phyloP scores from a whole-genome alignment of 1,140 invertebrate genomes.

The Cyrtorhinus lividipennis region DNA sequence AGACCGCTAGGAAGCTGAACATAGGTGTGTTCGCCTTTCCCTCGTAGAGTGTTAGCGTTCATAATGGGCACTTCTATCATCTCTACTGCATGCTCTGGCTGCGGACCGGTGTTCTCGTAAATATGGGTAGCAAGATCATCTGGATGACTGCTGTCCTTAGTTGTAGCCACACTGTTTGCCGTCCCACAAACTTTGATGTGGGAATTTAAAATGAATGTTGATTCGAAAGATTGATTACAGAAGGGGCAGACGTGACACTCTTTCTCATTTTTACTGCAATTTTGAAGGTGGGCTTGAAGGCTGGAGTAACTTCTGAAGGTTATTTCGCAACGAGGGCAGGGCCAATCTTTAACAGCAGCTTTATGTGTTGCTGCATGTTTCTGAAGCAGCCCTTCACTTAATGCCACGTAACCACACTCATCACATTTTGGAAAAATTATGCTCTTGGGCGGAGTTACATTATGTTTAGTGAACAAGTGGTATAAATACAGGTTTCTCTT shows the following conservation, averaged over 20 bases:
- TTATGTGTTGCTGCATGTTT: slow-evolving; percentile 37
- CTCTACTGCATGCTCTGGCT: slow-evolving; percentile 12
- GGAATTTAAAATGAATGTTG: slow-evolving; percentile 45
- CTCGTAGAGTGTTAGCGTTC: neutral
- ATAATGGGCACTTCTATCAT: slow-evolving; percentile 22
- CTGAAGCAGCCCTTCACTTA: slow-evolving; percentile 47
- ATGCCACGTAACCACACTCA: slow-evolving; percentile 54
- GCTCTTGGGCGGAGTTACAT: slow-evolving; percentile 51
- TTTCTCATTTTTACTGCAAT: slow-evolving; percentile 21
- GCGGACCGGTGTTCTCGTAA: neutral
- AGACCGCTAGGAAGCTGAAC: slow-evolving; percentile 21
- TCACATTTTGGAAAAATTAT: slow-evolving; percentile 60
- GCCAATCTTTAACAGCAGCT: slow-evolving; percentile 26
- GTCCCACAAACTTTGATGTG: slow-evolving; percentile 34
- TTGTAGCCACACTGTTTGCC: neutral
- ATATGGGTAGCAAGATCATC: neutral
- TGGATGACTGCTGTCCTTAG: neutral
- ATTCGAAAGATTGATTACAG: slow-evolving; percentile 46
- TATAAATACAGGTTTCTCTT: slow-evolving; percentile 63
- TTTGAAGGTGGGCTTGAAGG: slow-evolving; percentile 14
- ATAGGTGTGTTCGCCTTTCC: slow-evolving; percentile 18
- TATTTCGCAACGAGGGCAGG: slow-evolving; percentile 34
- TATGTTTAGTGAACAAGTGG: slow-evolving; percentile 67
- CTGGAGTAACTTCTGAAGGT: slow-evolving; percentile 30
- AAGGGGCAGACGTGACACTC: slow-evolving; percentile 46